Conservation (phyloP, 1,140 invertebrate species). For the Drosophila guanche region DNA sequence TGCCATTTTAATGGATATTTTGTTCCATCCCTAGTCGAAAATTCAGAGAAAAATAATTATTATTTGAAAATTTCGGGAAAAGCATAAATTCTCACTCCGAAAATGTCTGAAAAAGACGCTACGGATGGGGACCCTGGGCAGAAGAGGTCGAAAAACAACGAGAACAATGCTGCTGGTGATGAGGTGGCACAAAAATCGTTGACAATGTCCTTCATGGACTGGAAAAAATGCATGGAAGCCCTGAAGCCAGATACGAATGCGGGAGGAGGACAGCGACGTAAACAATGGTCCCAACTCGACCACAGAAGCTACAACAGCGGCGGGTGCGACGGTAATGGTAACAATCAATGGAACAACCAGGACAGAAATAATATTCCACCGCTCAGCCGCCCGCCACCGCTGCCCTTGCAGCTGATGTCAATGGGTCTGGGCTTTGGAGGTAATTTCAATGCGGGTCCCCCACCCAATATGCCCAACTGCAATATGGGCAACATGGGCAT, state of each 20-base stretch:
- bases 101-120: constrained; percentile 37
- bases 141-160: neutral
- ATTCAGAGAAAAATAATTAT: neutral
- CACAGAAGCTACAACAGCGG: constrained; percentile 8
- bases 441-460: constrained; percentile 52
- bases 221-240: constrained; percentile 67
- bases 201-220: constrained; percentile 70
- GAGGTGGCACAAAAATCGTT: constrained; percentile 22
- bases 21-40: constrained; percentile 2
- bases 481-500: constrained; percentile 28
- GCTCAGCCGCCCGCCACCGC: constrained; percentile 57
- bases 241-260: constrained; percentile 37
- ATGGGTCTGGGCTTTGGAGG: constrained; percentile 50
- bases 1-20: too few species aligned
- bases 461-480: constrained; percentile 28
- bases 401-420: constrained; percentile 56
- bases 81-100: neutral
- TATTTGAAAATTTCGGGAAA: neutral
- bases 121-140: neutral
- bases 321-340: neutral
- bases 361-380: constrained; percentile 34
- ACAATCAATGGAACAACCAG: constrained; percentile 12
- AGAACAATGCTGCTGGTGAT: constrained; percentile 2
- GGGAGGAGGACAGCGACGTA: constrained; percentile 22
- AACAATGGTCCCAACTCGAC: constrained; percentile 27